phyloP scores from a whole-genome alignment of 2,113 vertebrate species.

The Takifugu bimaculatus region DNA sequence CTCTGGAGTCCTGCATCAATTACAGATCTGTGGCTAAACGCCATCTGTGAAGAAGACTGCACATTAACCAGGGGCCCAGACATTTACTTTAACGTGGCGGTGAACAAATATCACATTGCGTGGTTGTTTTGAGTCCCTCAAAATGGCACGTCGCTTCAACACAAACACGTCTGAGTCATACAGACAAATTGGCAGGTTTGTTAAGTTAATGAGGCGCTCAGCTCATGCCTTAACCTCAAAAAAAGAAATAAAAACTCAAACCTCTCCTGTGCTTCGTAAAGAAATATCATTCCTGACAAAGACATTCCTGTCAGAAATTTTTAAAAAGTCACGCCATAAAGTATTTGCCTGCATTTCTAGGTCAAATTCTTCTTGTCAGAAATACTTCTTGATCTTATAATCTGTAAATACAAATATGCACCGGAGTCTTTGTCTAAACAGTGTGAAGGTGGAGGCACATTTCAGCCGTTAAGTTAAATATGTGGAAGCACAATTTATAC shows the following conservation, averaged over 20 bases:
- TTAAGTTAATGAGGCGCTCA: not conserved
- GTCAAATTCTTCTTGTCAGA: constrained; percentile 28
- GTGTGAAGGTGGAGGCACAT: not conserved
- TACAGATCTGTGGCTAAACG: constrained; percentile 3
- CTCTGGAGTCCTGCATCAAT: constrained; percentile 1
- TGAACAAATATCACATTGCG: not conserved
- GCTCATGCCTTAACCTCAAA: not conserved
- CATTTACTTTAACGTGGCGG: not conserved
- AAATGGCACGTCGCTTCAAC: not conserved
- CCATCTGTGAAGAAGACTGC: not conserved
- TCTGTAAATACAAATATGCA: constrained; percentile 15
- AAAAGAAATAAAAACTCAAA: not conserved
- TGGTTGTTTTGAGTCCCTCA: constrained; percentile 20
- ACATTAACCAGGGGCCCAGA: not conserved
- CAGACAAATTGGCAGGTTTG: constrained; percentile 18
- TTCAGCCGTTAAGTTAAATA: not conserved
- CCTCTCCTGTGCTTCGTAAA: not conserved
- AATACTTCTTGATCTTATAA: constrained; percentile 15
- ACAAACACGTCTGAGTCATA: constrained; percentile 30
- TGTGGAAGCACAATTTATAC: not conserved
- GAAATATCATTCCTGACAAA: not conserved
- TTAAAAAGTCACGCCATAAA: constrained; percentile 11
- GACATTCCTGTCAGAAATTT: constrained; percentile 1
- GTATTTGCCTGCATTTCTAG: constrained; percentile 36
- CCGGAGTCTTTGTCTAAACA: not conserved